These are phyloP conservation scores for Aurelia aurita DNA, from an alignment of 30 jellyfish, hydroid and myxozoan genomes.

Conservation along the genomic window DNA sequence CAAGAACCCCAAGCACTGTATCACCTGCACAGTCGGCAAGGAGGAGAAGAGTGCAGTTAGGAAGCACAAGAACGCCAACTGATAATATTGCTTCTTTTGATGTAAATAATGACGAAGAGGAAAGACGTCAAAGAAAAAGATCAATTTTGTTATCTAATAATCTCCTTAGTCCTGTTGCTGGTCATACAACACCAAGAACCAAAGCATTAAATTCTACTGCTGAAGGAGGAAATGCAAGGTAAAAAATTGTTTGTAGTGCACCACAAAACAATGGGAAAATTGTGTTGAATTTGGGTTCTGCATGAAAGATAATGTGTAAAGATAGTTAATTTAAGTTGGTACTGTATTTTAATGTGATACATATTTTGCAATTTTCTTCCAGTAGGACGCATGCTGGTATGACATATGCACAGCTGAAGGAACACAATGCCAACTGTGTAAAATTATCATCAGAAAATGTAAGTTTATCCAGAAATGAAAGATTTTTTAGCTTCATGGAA, in stretches of 20 bases:
- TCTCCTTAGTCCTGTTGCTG: conserved; percentile 90
- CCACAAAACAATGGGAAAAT: not conserved
- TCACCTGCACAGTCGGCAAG: conserved; percentile 29
- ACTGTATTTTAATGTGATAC: no score
- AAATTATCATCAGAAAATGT: conserved; percentile 98
- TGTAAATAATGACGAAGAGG: conserved; percentile 89
- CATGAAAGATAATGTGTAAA: no score
- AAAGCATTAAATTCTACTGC: not conserved
- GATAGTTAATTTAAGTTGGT: no score
- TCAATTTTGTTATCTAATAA: conserved; percentile 77
- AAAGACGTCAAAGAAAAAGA: conserved; percentile 77
- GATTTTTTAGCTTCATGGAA: no score
- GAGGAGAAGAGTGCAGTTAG: conserved; percentile 46
- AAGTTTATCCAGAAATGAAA: conserved; percentile 2
- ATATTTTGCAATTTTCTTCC: not conserved
- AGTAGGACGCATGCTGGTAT: conserved; percentile 76
- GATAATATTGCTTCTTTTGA: conserved; percentile 28
- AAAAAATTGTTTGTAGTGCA: not conserved
- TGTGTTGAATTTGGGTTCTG: no score
- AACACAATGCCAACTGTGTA: conserved; percentile 93
- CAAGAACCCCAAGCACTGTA: conserved; percentile 16
- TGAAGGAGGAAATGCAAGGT: conserved; percentile 49
- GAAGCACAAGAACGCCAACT: conserved; percentile 47
- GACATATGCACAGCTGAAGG: conserved; percentile 94
- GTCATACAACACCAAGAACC: conserved; percentile 74